Percentiles rank a stretch among this genome's conserved stretches.
Evolutionary conservation across 2,113 vertebrate species (phyloP).

Genomic region (Microcebus jonahi): DNA sequence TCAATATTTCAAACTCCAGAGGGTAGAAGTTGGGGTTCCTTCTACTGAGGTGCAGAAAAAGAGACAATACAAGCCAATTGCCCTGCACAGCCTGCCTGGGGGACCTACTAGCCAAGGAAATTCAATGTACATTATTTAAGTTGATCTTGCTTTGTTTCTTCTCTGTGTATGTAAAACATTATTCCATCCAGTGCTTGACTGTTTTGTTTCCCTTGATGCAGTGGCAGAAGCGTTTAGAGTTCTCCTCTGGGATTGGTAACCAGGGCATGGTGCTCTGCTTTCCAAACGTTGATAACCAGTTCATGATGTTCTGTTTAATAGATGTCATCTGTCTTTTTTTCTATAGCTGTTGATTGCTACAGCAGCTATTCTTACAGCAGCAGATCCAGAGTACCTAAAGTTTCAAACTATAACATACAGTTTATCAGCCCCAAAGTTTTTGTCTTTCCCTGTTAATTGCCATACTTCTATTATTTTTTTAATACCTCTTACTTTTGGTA

Average conservation of each 20-base stretch:
- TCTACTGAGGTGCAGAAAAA: background rate
- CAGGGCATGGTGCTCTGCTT: background rate
- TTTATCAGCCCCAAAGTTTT: background rate
- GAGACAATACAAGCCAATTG: background rate
- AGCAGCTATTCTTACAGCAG: background rate
- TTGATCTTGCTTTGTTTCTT: background rate
- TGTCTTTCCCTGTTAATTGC: background rate
- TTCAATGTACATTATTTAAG: accelerated
- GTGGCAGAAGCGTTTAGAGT: background rate
- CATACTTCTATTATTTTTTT: background rate
- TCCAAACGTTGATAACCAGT: background rate
- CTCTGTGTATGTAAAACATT: background rate
- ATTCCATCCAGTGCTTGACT: background rate
- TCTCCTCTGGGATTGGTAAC: background rate
- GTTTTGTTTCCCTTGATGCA: background rate
- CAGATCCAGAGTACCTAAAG: background rate
- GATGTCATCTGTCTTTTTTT: background rate
- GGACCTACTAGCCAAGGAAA: background rate
- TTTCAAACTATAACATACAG: background rate
- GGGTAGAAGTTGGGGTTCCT: no score
- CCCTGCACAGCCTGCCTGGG: no score
- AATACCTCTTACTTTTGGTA: background rate
- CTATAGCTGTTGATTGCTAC: background rate
- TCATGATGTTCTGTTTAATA: background rate
- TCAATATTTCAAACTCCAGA: background rate